Percentiles rank a stretch among this genome's conserved stretches.
Evolutionary conservation across 2,113 vertebrate genomes (phyloP).

Genomic region (Osmerus eperlanus): DNA sequence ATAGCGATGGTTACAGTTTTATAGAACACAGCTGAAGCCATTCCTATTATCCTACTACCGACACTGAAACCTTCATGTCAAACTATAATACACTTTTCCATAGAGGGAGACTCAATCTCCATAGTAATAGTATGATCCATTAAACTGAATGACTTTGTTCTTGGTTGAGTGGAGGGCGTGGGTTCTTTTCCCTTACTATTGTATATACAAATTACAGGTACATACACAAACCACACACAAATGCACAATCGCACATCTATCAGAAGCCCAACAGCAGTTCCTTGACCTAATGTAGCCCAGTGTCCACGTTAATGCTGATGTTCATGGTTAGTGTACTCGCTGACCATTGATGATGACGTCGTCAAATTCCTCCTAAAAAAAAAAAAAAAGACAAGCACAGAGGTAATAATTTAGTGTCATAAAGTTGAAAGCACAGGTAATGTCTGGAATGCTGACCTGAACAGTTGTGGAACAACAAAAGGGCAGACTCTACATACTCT

Average conservation of each 20-base stretch:
- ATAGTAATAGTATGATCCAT: background rate
- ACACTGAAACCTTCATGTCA: background rate
- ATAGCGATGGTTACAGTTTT: background rate
- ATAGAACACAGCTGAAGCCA: slow-evolving; percentile 1
- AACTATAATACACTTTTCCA: background rate
- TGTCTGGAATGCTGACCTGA: too few relatives aligned
- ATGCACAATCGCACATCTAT: background rate
- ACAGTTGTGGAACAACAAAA: too few relatives aligned
- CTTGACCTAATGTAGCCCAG: background rate
- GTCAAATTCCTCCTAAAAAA: slow-evolving; percentile 71
- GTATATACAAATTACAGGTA: slow-evolving; percentile 2
- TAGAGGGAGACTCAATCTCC: background rate
- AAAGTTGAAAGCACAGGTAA: background rate
- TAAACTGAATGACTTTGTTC: background rate
- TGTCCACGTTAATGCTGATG: slow-evolving; percentile 28
- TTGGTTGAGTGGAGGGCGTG: background rate
- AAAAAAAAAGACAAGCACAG: background rate
- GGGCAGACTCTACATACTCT: background rate
- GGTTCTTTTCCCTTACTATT: background rate
- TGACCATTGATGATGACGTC: slow-evolving; percentile 75
- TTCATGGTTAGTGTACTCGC: slow-evolving; percentile 43
- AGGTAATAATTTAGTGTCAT: background rate
- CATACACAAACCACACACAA: slow-evolving; percentile 1
- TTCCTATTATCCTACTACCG: background rate
- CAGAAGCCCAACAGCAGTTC: background rate